Percentiles rank a stretch among this genome's conserved stretches.
These are phyloP conservation scores for Lophius piscatorius DNA, from an alignment of 2,113 vertebrate species.

Conservation along the genomic window DNA sequence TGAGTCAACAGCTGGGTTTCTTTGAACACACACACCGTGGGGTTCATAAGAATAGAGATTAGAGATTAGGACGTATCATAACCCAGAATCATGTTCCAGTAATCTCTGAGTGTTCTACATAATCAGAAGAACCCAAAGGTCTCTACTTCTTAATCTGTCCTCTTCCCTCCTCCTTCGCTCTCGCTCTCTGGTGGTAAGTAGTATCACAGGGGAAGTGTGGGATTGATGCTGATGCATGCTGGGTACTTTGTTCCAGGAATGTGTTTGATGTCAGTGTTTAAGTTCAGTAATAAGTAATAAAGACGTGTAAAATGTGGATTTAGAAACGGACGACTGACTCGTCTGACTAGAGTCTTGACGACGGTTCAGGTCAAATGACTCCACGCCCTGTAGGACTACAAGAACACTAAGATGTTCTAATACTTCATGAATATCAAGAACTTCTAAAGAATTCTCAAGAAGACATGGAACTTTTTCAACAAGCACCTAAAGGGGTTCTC, in stretches of 20 bases:
- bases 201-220: conserved; percentile 2
- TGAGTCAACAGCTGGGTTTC: conserved; percentile 19
- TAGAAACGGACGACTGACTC: too few species aligned
- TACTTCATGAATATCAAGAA: too few species aligned
- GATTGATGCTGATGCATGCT: conserved; percentile 15
- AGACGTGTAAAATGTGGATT: too few species aligned
- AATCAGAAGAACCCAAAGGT: conserved; percentile 17
- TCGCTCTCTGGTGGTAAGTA: background rate
- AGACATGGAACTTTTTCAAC: too few species aligned
- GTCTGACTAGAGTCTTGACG: too few species aligned
- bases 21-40: background rate
- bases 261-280: background rate
- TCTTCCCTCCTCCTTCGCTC: background rate
- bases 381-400: too few species aligned
- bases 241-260: conserved; percentile 2
- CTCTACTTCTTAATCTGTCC: conserved; percentile 1
- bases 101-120: conserved; percentile 25
- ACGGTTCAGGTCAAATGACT: too few species aligned
- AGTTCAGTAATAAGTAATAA: too few species aligned
- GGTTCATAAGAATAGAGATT: conserved; percentile 62
- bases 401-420: too few species aligned
- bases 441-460: too few species aligned
- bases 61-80: conserved; percentile 63
- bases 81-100: conserved; percentile 41
- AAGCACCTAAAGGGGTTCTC: too few species aligned